Percentiles rank a stretch among this genome's conserved stretches.
These are phyloP conservation scores for Phocoena phocoena DNA, from an alignment of 2,113 vertebrate species.

Conservation along the genomic window DNA sequence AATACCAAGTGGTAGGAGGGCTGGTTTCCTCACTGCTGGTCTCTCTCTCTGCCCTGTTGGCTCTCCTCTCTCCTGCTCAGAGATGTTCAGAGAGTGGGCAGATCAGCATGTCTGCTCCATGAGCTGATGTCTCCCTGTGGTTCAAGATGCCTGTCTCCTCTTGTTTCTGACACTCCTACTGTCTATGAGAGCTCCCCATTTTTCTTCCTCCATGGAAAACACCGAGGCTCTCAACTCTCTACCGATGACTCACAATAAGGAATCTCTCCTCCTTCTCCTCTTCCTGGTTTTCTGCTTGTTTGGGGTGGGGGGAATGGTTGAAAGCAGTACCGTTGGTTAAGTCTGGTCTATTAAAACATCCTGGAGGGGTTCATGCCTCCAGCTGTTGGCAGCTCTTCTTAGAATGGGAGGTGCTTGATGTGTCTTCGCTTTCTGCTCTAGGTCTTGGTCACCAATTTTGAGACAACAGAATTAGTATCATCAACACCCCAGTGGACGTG, in stretches of 20 bases:
- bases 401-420: background rate
- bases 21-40: background rate
- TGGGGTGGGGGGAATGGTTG: background rate
- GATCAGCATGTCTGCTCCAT: background rate
- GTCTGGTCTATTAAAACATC: background rate
- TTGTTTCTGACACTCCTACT: background rate
- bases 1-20: background rate
- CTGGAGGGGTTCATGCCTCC: background rate
- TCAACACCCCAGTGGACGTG: accelerated
- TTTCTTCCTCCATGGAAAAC: background rate
- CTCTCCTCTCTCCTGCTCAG: background rate
- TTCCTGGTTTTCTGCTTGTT: background rate
- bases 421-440: background rate
- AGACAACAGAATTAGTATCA: background rate
- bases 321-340: background rate
- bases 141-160: background rate
- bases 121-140: background rate
- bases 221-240: background rate
- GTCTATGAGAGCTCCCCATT: background rate
- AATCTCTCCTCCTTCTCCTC: background rate
- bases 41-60: background rate
- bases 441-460: background rate
- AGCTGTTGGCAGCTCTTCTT: background rate
- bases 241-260: background rate
- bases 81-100: background rate